These are phyloP conservation scores for Chrysolina haemoptera DNA, from an alignment of 2,888 invertebrate species.

Conservation along the genomic window DNA sequence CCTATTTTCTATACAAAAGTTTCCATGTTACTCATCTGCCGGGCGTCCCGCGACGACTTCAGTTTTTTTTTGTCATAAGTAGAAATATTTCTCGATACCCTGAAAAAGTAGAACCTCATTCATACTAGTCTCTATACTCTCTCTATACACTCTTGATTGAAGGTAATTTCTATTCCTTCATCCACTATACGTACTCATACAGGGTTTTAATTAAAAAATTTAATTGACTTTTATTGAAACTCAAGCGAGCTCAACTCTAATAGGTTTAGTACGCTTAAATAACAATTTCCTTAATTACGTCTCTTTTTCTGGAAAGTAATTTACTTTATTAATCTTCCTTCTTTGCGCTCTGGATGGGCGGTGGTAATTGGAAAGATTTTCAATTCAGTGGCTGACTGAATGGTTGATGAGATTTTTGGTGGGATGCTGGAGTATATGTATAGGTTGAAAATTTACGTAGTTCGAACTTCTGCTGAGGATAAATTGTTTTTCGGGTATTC, in stretches of 20 bases:
- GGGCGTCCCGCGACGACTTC: too few relatives aligned
- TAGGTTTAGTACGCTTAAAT: conserved; percentile 65
- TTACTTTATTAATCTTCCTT: conserved; percentile 60
- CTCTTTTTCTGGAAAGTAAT: conserved; percentile 61
- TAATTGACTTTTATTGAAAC: conserved; percentile 69
- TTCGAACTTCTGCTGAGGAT: too few relatives aligned
- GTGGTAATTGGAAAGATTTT: conserved; percentile 32
- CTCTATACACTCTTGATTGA: neutral
- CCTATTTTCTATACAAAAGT: too few relatives aligned
- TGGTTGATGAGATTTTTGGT: conserved; percentile 28
- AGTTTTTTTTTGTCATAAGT: too few relatives aligned
- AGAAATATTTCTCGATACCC: too few relatives aligned
- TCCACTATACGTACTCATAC: conserved; percentile 61
- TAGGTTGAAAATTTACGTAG: neutral
- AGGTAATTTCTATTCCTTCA: conserved; percentile 55
- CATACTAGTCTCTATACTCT: too few relatives aligned
- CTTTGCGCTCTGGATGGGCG: conserved; percentile 33
- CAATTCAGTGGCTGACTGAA: conserved; percentile 28
- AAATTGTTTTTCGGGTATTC: neutral
- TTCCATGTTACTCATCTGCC: too few relatives aligned
- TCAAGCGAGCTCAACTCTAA: conserved; percentile 63
- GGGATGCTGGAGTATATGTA: conserved; percentile 1
- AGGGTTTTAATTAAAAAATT: conserved; percentile 68
- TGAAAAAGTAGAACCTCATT: too few relatives aligned
- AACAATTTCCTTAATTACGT: conserved; percentile 66